Evolutionary conservation across 2,797 vertebrate species (phyloP).

Genomic region (Heliangelus exortis): DNA sequence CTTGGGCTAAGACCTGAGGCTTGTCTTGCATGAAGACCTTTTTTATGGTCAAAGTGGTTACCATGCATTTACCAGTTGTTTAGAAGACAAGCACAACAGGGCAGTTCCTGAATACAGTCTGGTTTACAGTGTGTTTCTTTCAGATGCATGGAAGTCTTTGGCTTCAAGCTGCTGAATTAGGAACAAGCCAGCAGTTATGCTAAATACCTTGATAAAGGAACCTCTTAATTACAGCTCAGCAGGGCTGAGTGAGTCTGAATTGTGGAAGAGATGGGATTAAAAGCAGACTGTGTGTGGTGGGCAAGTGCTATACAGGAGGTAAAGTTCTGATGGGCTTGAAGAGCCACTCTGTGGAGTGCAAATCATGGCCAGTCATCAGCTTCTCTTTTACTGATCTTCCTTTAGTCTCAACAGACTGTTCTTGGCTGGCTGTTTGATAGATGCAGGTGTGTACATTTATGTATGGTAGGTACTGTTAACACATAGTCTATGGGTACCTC

Average conservation of each 20-base stretch:
- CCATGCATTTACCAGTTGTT: background rate
- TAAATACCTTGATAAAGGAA: background rate
- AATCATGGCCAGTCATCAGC: background rate
- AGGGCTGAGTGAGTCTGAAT: background rate
- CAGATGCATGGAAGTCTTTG: background rate
- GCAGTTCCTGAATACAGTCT: background rate
- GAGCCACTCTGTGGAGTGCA: background rate
- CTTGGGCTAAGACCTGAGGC: background rate
- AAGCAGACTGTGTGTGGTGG: background rate
- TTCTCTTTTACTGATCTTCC: background rate
- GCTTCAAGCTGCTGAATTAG: background rate
- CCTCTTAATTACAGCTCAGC: background rate
- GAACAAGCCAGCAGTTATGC: background rate
- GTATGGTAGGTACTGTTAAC: background rate
- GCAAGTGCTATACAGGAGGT: background rate
- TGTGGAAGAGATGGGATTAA: background rate
- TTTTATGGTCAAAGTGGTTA: background rate
- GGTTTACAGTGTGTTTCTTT: background rate
- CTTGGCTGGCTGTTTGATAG: background rate
- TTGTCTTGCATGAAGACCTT: background rate
- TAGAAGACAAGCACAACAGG: background rate
- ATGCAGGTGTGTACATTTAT: background rate
- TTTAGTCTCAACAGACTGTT: background rate
- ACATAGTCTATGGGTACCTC: background rate
- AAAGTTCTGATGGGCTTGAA: background rate